phyloP scores from a whole-genome alignment of 1,140 invertebrate species.

The Nebria ingens region DNA sequence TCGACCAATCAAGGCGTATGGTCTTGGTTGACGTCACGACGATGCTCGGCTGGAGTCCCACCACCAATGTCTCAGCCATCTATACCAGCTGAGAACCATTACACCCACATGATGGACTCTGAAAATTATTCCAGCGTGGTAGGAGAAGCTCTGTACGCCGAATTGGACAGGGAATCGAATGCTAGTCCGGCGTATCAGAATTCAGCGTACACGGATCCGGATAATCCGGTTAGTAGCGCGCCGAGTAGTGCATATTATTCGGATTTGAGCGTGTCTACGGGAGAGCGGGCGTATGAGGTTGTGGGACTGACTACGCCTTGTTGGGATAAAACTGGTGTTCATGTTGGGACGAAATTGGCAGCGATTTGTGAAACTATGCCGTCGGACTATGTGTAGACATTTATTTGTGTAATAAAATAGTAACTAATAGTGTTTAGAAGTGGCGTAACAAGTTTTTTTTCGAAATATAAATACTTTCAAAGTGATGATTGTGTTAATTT shows the following conservation, averaged over 20 bases:
- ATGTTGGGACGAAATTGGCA: slow-evolving; percentile 36
- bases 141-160: slow-evolving; percentile 54
- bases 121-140: slow-evolving; percentile 45
- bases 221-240: slow-evolving; percentile 50
- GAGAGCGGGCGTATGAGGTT: slow-evolving; percentile 45
- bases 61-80: slow-evolving; percentile 35
- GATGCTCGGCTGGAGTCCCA: slow-evolving; percentile 33
- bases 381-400: slow-evolving; percentile 49
- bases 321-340: slow-evolving; percentile 28
- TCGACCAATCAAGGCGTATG: slow-evolving; percentile 45
- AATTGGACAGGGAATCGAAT: slow-evolving; percentile 46
- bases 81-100: slow-evolving; percentile 53
- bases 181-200: slow-evolving; percentile 59
- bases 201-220: slow-evolving; percentile 56
- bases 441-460: too few relatives aligned
- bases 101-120: slow-evolving; percentile 60
- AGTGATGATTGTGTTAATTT: too few relatives aligned
- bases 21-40: slow-evolving; percentile 50
- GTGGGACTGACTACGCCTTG: slow-evolving; percentile 36
- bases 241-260: slow-evolving; percentile 62
- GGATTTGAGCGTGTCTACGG: slow-evolving; percentile 45
- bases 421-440: too few relatives aligned
- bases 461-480: too few relatives aligned
- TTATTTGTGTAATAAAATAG: neutral
- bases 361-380: slow-evolving; percentile 55